Percentiles rank a stretch among this genome's conserved stretches.
These are phyloP conservation scores for Scelioninae gen. 2 DNA, from an alignment of 2,888 invertebrate genomes.

Conservation along the genomic window DNA sequence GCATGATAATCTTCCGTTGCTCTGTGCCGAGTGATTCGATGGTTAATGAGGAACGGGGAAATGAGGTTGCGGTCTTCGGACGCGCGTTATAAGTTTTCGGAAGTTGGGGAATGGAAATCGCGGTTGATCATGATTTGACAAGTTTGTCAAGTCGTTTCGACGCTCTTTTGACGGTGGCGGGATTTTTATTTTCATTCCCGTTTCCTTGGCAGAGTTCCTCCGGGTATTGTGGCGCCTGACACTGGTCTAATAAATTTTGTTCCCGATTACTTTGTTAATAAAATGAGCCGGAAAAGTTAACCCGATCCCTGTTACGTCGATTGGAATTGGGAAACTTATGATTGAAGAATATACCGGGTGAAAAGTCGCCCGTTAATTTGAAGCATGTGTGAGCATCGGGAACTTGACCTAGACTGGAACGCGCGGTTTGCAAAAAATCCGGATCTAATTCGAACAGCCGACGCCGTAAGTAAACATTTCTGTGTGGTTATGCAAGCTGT, in stretches of 20 bases:
- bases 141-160: too few species aligned
- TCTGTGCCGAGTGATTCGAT: slow-evolving; percentile 5
- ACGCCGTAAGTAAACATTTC: slow-evolving; percentile 19
- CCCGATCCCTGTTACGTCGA: slow-evolving; percentile 23
- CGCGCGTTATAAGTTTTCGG: slow-evolving; percentile 35
- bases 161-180: too few species aligned
- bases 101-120: slow-evolving; percentile 2
- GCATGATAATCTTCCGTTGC: slow-evolving; percentile 15
- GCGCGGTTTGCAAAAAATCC: slow-evolving; percentile 26
- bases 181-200: too few species aligned
- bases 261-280: slow-evolving; percentile 26
- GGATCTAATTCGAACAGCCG: slow-evolving; percentile 36
- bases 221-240: slow-evolving; percentile 20
- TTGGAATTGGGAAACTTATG: slow-evolving; percentile 31
- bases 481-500: slow-evolving; percentile 18
- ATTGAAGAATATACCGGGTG: slow-evolving; percentile 45
- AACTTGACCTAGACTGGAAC: slow-evolving; percentile 40
- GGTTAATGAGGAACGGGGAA: slow-evolving; percentile 24
- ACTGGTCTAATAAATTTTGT: slow-evolving; percentile 22
- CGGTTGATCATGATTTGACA: too few species aligned
- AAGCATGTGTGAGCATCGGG: slow-evolving; percentile 31
- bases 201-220: too few species aligned
- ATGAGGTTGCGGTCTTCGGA: slow-evolving; percentile 22
- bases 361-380: slow-evolving; percentile 46
- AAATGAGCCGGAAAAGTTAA: slow-evolving; percentile 31